Base-by-base conservation (phyloP, 2,113 vertebrate genomes). In the Nematolebias whitei region DNA sequence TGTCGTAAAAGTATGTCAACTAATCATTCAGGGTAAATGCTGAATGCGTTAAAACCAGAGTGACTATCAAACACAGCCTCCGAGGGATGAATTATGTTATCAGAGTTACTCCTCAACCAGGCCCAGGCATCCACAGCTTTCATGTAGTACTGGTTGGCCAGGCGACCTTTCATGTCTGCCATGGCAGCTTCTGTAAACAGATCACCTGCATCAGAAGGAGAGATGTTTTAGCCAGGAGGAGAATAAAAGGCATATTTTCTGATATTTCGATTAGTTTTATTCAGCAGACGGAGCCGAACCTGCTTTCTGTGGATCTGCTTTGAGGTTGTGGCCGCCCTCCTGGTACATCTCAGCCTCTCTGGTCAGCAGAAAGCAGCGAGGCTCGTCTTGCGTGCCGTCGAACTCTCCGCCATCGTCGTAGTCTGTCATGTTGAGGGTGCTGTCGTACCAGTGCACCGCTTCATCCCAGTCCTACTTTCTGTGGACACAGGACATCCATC, bases 121-220 rank as follows among this genome's bases (percentile, higher is more conserved):
- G 94, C 92, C 96, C 96, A 99, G 49, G 96, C 96, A 68, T 96
- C 96, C 71, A 99, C 98, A 0, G 98, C 97, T 85, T 96, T 97
- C 89, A 96, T 87, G 78, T 98, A 99, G 88, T 97, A 99, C 76
- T 95, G 91, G 84, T 95, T 98, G 45, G 98, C 97, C 69, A 98
- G 81, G 12, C 96, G 91, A 53, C 98, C 98, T 52, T 98, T 99
- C 96, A 98, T 96, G 51, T 95, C 96, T 52, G 93, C 95, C 92
- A 93, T 99, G 0, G 98, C 98, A 1, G 98, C 98, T 85, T 95
- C 94, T 7, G 95, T 99, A 82, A 96, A 99, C 69, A 98, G 78
- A 48, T 99, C 95, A 18, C 98, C 98, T 99, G 70, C 13, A 80
- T 6, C 44, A 32, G 43, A 32, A 11, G 63, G 19, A 22, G 0